Evolutionary conservation across 2,888 invertebrate species (phyloP).

Genomic region (Deroplatys truncata): DNA sequence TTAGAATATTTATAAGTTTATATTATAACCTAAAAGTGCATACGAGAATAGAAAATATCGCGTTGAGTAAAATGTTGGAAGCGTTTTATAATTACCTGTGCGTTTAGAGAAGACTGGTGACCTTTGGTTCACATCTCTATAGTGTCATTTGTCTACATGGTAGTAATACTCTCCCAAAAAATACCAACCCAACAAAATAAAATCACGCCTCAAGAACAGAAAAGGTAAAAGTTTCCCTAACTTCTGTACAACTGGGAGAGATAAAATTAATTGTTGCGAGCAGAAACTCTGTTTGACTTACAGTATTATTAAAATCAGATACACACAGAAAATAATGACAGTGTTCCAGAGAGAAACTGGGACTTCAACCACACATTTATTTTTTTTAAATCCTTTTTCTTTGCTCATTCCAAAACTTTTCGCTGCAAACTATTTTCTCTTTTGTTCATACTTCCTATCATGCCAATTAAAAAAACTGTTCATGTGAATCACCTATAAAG

Average conservation of each 20-base stretch:
- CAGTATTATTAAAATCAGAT: not conserved
- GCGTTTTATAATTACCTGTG: no score
- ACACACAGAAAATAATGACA: not conserved
- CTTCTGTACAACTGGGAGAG: not conserved
- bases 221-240: not conserved
- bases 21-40: no score
- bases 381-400: not conserved
- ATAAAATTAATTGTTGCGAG: not conserved
- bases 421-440: not conserved
- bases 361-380: not conserved
- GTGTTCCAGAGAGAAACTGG: not conserved
- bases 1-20: no score
- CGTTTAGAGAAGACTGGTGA: no score
- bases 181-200: not conserved
- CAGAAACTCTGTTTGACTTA: not conserved
- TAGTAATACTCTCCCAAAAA: not conserved
- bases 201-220: not conserved
- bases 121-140: no score
- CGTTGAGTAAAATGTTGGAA: no score
- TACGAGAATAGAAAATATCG: no score
- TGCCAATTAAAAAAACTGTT: slow-evolving; percentile 4
- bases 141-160: no score
- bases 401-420: not conserved
- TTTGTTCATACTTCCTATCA: not conserved
- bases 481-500: not conserved